These are phyloP conservation scores for Stercorarius parasiticus DNA, from an alignment of 2,113 vertebrate species.

Conservation along the genomic window DNA sequence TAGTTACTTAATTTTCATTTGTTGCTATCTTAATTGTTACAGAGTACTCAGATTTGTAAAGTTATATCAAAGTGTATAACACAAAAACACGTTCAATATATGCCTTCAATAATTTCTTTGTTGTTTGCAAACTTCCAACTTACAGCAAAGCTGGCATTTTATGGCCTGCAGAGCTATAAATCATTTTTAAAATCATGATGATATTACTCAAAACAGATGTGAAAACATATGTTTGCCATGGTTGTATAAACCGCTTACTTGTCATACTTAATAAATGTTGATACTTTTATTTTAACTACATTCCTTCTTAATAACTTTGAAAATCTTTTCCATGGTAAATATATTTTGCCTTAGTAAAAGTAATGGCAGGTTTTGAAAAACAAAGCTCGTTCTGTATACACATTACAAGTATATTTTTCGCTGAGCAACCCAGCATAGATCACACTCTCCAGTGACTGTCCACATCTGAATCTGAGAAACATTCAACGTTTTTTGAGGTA, in stretches of 20 bases:
- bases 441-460: not conserved
- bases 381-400: not conserved
- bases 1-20: not conserved
- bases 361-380: conserved; percentile 2
- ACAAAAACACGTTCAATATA: not conserved
- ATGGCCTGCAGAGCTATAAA: conserved; percentile 75
- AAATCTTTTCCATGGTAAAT: conserved; percentile 59
- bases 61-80: not conserved
- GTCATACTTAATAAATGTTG: conserved; percentile 76
- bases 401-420: not conserved
- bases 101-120: conserved; percentile 66
- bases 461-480: not conserved
- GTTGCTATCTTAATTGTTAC: not conserved
- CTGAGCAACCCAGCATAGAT: not conserved
- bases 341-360: conserved; percentile 37
- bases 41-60: not conserved
- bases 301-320: conserved; percentile 66
- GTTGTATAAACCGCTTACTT: conserved; percentile 73
- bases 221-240: conserved; percentile 79
- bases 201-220: conserved; percentile 81
- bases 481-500: not conserved
- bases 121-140: conserved; percentile 63
- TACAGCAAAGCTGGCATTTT: conserved; percentile 72
- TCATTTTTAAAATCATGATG: conserved; percentile 79
- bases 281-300: conserved; percentile 66